Evolutionary conservation across 1,140 invertebrate species (phyloP).

Genomic region (Babylonia areolata): DNA sequence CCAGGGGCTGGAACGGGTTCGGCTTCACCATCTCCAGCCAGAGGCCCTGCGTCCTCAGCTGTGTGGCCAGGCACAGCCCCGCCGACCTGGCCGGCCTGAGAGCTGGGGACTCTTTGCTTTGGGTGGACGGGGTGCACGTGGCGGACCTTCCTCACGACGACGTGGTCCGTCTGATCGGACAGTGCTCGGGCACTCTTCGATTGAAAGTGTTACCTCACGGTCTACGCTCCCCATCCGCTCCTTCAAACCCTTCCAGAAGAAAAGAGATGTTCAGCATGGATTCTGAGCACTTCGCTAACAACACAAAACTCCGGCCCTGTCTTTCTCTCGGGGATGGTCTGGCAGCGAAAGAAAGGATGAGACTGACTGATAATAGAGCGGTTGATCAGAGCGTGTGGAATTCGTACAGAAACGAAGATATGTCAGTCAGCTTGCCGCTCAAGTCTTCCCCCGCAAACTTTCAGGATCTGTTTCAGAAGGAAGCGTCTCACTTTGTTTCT

Average conservation of each 20-base stretch:
- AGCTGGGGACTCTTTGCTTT: background rate
- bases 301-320: background rate
- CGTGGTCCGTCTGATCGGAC: background rate
- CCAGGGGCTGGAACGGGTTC: background rate
- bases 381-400: background rate
- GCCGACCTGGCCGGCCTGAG: background rate
- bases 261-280: no score
- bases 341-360: background rate
- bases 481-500: background rate
- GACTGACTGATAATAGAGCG: no score
- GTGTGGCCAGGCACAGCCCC: background rate
- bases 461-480: no score
- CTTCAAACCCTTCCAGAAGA: background rate
- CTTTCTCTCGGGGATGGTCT: background rate
- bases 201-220: no score
- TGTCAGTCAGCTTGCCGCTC: background rate
- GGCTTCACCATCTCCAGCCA: conserved; percentile 1
- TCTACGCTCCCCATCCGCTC: no score
- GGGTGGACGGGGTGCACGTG: background rate
- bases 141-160: background rate
- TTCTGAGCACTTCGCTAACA: no score
- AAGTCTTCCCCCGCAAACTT: background rate
- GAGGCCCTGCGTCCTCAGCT: background rate
- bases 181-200: background rate
- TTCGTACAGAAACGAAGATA: background rate